Conservation (phyloP, 1,140 invertebrate genomes). For the Metopolophium dirhodum region DNA sequence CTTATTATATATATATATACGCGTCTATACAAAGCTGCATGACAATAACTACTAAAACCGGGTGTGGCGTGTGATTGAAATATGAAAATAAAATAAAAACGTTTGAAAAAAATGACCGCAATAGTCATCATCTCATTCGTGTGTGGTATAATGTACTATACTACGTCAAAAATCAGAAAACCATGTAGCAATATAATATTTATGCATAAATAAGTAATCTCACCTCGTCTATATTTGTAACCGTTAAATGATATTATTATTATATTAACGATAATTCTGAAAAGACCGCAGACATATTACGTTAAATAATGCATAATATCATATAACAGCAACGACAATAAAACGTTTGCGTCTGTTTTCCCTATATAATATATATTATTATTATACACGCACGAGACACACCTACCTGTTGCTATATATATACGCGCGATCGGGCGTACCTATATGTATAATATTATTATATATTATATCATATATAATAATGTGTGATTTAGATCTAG, state of each 20-base stretch:
- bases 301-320: background rate
- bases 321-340: background rate
- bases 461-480: background rate
- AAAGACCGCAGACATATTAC: background rate
- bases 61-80: background rate
- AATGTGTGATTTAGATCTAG: background rate
- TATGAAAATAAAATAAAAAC: background rate
- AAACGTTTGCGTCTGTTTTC: background rate
- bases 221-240: background rate
- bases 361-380: background rate
- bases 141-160: background rate
- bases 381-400: background rate
- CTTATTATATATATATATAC: background rate
- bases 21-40: conserved; percentile 1
- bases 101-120: background rate
- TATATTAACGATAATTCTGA: background rate
- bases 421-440: no score
- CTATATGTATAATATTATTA: background rate
- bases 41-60: conserved; percentile 1
- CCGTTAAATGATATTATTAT: background rate
- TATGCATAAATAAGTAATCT: background rate
- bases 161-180: conserved; percentile 7
- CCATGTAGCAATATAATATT: background rate
- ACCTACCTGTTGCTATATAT: background rate
- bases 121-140: background rate